Evolutionary conservation across 2,113 vertebrate species (phyloP).

Genomic region (Amphiprion percula): DNA sequence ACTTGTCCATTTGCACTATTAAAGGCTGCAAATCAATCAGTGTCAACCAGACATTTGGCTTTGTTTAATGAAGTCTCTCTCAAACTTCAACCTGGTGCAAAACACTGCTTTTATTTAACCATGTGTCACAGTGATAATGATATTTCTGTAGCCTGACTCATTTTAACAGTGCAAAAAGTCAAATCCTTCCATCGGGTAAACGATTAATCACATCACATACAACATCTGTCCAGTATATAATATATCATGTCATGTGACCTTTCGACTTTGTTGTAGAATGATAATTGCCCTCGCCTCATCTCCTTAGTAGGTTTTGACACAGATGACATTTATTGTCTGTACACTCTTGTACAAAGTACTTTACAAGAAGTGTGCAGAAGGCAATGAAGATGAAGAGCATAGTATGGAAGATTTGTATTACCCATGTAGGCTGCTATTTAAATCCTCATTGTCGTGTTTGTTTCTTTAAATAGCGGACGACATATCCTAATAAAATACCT

Average conservation of each 20-base stretch:
- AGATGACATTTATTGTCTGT: slow-evolving; percentile 64
- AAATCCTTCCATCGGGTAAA: neutral
- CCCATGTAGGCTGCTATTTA: slow-evolving; percentile 47
- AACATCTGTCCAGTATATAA: slow-evolving; percentile 31
- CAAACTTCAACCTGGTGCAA: neutral
- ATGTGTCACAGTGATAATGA: neutral
- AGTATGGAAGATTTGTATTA: slow-evolving; percentile 48
- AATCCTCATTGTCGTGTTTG: slow-evolving; percentile 2
- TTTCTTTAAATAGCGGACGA: neutral
- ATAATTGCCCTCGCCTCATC: slow-evolving; percentile 52
- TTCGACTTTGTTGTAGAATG: slow-evolving; percentile 45
- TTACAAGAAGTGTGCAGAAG: slow-evolving; percentile 30
- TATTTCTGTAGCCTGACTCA: slow-evolving; percentile 18
- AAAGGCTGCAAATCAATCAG: slow-evolving; percentile 8
- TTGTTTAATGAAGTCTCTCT: slow-evolving; percentile 4
- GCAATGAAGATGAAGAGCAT: neutral
- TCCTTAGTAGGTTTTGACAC: slow-evolving; percentile 43
- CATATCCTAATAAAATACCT: slow-evolving; percentile 21
- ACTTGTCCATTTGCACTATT: neutral
- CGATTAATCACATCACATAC: slow-evolving; percentile 52
- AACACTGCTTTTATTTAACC: slow-evolving; percentile 2
- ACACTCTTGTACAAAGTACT: slow-evolving; percentile 25
- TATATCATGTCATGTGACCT: slow-evolving; percentile 54
- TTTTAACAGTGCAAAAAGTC: slow-evolving; percentile 6
- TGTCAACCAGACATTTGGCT: neutral